Conservation (phyloP, 2,113 vertebrate species). For the Crocuta crocuta region DNA sequence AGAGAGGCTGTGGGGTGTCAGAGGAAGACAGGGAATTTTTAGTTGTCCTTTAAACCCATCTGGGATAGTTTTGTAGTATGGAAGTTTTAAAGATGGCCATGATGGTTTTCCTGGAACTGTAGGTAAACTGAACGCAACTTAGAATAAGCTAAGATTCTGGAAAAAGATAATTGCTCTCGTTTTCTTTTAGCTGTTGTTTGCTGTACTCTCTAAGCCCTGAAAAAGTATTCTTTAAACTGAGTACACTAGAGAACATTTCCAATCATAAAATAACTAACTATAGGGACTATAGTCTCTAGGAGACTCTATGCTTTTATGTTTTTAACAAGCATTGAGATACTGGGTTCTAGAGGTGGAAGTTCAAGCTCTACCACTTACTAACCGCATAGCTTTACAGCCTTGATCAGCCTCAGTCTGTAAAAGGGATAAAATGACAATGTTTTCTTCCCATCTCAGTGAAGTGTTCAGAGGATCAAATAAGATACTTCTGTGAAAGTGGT, state of each 20-base stretch:
- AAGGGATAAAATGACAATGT: background rate
- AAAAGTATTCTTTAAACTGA: conserved; percentile 22
- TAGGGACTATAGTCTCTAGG: background rate
- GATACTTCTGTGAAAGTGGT: background rate
- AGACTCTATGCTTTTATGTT: background rate
- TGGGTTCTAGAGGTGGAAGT: background rate
- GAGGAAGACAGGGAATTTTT: background rate
- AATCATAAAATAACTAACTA: background rate
- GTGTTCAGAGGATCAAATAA: background rate
- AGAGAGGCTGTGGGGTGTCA: background rate
- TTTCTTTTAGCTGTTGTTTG: conserved; percentile 24
- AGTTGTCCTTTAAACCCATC: background rate
- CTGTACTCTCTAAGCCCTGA: background rate
- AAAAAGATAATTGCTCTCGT: conserved; percentile 40
- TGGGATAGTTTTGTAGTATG: background rate
- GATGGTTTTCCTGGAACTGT: background rate
- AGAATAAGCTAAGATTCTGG: background rate
- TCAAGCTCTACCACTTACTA: background rate
- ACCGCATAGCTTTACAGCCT: background rate
- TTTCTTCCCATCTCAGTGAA: background rate
- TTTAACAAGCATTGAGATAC: background rate
- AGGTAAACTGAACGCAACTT: conserved; percentile 41
- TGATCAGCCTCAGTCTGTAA: background rate
- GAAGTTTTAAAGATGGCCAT: conserved; percentile 28
- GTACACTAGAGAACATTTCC: background rate